Percentiles rank a stretch among this genome's conserved stretches.
phyloP scores from a whole-genome alignment of 1,140 invertebrate species.

The Scaptomyza hsui region DNA sequence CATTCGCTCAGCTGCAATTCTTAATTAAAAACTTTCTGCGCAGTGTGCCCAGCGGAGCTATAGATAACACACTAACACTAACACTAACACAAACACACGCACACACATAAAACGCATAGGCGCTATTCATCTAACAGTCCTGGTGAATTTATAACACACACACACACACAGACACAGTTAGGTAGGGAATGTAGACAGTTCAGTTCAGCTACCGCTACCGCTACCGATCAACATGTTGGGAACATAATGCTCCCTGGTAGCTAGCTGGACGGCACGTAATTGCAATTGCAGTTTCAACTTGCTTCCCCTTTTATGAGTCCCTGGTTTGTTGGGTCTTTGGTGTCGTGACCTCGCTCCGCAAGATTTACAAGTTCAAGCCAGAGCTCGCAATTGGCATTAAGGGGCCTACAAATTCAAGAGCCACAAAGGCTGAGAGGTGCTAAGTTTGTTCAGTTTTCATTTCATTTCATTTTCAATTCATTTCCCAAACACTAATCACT shows the following conservation, averaged over 20 bases:
- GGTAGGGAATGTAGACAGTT: no score
- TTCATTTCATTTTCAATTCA: no score
- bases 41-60: conserved; percentile 39
- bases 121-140: background rate
- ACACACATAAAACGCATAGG: conserved; percentile 3
- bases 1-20: conserved; percentile 37
- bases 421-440: conserved; percentile 35
- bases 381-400: conserved; percentile 14
- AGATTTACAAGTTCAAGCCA: conserved; percentile 55
- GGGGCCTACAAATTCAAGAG: conserved; percentile 53
- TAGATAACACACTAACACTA: conserved; percentile 46
- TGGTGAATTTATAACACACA: conserved; percentile 46
- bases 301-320: conserved; percentile 52
- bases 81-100: no score
- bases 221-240: conserved; percentile 62
- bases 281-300: conserved; percentile 43
- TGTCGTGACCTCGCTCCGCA: conserved; percentile 28
- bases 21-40: conserved; percentile 73
- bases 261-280: conserved; percentile 62
- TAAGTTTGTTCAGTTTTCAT: background rate
- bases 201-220: background rate
- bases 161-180: conserved; percentile 23
- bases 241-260: conserved; percentile 53
- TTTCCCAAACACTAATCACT: no score
- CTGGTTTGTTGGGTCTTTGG: conserved; percentile 36